A percentile compares a stretch with the other conserved stretches of the same genome.
Conservation (phyloP, 2,888 invertebrate species). For the Chaetoderma sp. region DNA sequence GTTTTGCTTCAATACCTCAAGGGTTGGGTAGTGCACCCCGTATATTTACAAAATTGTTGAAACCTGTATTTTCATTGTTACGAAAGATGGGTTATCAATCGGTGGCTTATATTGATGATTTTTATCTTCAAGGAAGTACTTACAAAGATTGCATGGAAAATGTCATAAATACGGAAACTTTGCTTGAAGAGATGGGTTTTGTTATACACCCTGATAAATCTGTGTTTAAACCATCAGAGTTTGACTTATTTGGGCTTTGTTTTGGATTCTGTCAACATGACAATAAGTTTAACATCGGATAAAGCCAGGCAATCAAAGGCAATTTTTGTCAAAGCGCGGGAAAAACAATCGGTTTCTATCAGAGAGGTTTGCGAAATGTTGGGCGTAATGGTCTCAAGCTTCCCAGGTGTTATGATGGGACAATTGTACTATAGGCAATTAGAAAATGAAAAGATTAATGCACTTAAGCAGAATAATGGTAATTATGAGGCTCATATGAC, state of each 20-base stretch:
- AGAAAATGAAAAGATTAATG: slow-evolving; percentile 6
- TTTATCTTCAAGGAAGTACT: neutral
- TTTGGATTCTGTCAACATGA: slow-evolving; percentile 8
- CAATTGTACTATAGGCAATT: slow-evolving; percentile 9
- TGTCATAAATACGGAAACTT: neutral
- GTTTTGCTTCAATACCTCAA: slow-evolving; percentile 22
- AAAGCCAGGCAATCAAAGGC: neutral
- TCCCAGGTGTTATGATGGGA: slow-evolving; percentile 8
- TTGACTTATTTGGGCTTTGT: slow-evolving; percentile 5
- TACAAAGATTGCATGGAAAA: neutral
- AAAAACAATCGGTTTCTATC: neutral
- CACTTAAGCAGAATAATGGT: neutral
- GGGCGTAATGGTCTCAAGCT: slow-evolving; percentile 11
- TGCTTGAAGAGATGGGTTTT: neutral
- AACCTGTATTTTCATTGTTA: slow-evolving; percentile 20
- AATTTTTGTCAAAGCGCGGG: neutral
- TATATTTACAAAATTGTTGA: slow-evolving; percentile 33
- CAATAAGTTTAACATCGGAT: neutral
- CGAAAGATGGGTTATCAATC: slow-evolving; percentile 18
- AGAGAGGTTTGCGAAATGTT: neutral
- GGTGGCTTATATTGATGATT: slow-evolving; percentile 6
- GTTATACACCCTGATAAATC: slow-evolving; percentile 13
- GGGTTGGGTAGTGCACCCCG: slow-evolving; percentile 19
- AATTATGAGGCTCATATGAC: slow-evolving; percentile 2
- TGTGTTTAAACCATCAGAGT: neutral